Base-by-base conservation (phyloP, 2,888 invertebrate genomes). In the Vesta saturnalis region DNA sequence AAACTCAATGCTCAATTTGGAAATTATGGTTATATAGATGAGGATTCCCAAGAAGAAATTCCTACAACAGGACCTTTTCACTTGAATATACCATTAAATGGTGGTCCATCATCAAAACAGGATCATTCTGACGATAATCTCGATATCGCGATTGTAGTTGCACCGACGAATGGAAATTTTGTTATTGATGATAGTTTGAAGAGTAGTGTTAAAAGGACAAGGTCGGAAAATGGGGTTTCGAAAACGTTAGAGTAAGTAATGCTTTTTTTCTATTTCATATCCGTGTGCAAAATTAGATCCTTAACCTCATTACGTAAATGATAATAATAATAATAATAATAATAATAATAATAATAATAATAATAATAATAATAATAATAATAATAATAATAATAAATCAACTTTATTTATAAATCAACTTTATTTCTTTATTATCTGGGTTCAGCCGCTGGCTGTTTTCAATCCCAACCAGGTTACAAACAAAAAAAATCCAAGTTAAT, bases 31-130 rank as follows among this genome's bases (percentile, higher is more conserved):
- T 78, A 77, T 43, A 84, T 85, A 73, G 85, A 84, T 12, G 86
- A 86, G 67, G 83, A 84, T 61, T 85, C 85, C 68, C 86, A 87
- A 74, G 84, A 89, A 68, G 85, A 85, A 14, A 84, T 86, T 66
- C 83, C 86, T 47, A 87, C 87, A 55, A 83, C 84, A 1, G 88
- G 87, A 15, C 89, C 89, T 0, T 81, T 87, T 60, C 88, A 88
- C 77, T 81, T 89, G 10, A 87, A 87, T 64, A 88, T 89, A 69
- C 88, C 89, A 1, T 66, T 83, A 4, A 74, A 67, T n/a, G 64
- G 65, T 8, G 72, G 60, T 6, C 65, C 39, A 5, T 43, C 15
- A 6, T 6, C 88, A 1, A 62, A 82, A 6, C 73, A 65, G 14
- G 70, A 72, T 21, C 23, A 55, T 19, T 8, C 14, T 6, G 14